Conservation (phyloP, 2,888 invertebrate genomes). For the Spisula subtruncata region DNA sequence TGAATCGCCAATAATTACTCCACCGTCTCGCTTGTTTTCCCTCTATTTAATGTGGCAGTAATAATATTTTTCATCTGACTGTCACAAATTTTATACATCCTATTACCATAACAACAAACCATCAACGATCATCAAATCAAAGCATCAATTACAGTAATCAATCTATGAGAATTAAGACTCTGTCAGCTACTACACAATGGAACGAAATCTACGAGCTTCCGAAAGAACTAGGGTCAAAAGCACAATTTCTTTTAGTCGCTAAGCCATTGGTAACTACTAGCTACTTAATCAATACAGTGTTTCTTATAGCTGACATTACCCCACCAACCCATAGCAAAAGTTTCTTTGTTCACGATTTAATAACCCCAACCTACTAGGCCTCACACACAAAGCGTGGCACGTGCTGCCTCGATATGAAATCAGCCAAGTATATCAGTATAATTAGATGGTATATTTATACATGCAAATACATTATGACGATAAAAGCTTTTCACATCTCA, state of each 20-base stretch:
- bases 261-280: constrained; percentile 50
- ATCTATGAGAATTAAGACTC: constrained; percentile 65
- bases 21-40: background rate
- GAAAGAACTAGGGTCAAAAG: constrained; percentile 65
- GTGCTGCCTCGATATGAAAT: constrained; percentile 67
- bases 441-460: constrained; percentile 74
- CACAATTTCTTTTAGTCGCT: constrained; percentile 61
- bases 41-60: constrained; percentile 29
- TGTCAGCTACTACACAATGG: constrained; percentile 59
- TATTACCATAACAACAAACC: constrained; percentile 58
- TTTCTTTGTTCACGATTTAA: constrained; percentile 69
- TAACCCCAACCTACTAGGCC: constrained; percentile 64
- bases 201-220: constrained; percentile 60
- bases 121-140: constrained; percentile 50
- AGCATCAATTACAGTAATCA: constrained; percentile 61
- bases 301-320: constrained; percentile 67
- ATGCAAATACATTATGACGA: constrained; percentile 61
- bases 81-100: constrained; percentile 45
- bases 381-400: constrained; percentile 64
- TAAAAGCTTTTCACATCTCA: no score
- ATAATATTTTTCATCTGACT: constrained; percentile 39
- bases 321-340: constrained; percentile 55
- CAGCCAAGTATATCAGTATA: constrained; percentile 71
- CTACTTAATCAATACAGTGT: constrained; percentile 69
- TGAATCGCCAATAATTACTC: background rate